Evolutionary conservation across 2,888 invertebrate species (phyloP).

Genomic region (Trissolcus japonicus): DNA sequence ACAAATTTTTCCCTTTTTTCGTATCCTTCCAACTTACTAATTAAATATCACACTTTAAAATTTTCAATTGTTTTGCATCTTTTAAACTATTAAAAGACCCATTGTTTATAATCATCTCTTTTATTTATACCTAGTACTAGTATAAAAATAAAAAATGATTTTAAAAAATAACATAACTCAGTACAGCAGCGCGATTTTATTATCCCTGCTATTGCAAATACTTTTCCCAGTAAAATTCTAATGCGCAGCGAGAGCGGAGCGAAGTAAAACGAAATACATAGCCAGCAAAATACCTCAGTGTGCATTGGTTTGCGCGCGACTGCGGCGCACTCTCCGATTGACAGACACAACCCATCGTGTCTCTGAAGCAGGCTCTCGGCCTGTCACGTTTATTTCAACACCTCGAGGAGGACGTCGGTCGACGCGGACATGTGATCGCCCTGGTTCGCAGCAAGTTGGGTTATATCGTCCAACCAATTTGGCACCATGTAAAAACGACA

Average conservation of each 20-base stretch:
- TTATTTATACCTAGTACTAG: background rate
- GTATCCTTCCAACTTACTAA: no score
- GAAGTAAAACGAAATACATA: no score
- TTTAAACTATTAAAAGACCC: no score
- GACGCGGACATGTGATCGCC: background rate
- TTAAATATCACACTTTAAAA: no score
- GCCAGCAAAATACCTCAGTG: background rate
- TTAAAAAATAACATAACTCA: background rate
- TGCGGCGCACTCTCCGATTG: conserved; percentile 4
- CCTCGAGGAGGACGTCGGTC: background rate
- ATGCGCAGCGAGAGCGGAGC: background rate
- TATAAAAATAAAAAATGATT: no score
- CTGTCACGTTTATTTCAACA: background rate
- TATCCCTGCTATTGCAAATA: background rate
- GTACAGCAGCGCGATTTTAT: background rate
- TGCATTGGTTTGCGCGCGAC: background rate
- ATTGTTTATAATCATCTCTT: no score
- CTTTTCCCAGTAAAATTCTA: background rate
- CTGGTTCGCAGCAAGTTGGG: conserved; percentile 12
- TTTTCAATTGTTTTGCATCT: no score
- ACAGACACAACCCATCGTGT: conserved; percentile 1
- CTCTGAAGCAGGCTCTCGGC: background rate
- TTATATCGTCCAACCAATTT: conserved; percentile 5
- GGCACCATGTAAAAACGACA: background rate
- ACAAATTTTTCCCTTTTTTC: background rate